phyloP scores from a whole-genome alignment of 2,888 invertebrate genomes.

The Agapetus fuscipes region DNA sequence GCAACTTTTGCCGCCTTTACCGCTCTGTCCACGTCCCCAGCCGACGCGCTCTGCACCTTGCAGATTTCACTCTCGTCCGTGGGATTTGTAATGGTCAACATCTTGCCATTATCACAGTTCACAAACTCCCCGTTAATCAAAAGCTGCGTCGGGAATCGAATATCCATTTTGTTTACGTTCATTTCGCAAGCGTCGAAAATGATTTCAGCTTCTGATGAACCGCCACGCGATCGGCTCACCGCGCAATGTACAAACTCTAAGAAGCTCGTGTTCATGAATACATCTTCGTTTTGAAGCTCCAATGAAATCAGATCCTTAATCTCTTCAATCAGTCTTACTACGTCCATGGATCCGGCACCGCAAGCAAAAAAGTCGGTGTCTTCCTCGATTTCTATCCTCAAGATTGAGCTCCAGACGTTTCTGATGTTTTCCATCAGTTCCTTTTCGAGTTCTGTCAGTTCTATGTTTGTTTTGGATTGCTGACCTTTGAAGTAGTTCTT shows the following conservation, averaged over 20 bases:
- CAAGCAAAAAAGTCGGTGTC: conserved; percentile 86
- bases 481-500: conserved; percentile 63
- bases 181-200: conserved; percentile 67
- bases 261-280: conserved; percentile 88
- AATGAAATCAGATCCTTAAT: conserved; percentile 71
- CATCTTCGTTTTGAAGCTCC: conserved; percentile 76
- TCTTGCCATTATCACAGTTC: conserved; percentile 59
- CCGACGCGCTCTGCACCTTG: conserved; percentile 61
- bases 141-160: conserved; percentile 81
- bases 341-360: conserved; percentile 99
- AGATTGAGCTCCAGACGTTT: conserved; percentile 75
- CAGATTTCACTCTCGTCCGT: conserved; percentile 74
- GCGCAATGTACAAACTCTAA: conserved; percentile 66
- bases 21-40: conserved; percentile 76
- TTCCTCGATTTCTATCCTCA: conserved; percentile 63
- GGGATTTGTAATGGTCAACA: conserved; percentile 68
- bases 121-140: conserved; percentile 89
- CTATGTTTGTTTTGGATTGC: conserved; percentile 45
- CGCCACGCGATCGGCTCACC: conserved; percentile 58
- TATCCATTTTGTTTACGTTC: conserved; percentile 71
- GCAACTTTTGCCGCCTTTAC: conserved; percentile 82
- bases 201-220: conserved; percentile 45
- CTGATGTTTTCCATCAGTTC: conserved; percentile 53
- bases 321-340: conserved; percentile 88
- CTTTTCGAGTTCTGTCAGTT: conserved; percentile 66